A percentile compares a stretch with the other conserved stretches of the same genome.
Conservation (phyloP, 2,888 invertebrate species). For the Kryphioiulus occultus region DNA sequence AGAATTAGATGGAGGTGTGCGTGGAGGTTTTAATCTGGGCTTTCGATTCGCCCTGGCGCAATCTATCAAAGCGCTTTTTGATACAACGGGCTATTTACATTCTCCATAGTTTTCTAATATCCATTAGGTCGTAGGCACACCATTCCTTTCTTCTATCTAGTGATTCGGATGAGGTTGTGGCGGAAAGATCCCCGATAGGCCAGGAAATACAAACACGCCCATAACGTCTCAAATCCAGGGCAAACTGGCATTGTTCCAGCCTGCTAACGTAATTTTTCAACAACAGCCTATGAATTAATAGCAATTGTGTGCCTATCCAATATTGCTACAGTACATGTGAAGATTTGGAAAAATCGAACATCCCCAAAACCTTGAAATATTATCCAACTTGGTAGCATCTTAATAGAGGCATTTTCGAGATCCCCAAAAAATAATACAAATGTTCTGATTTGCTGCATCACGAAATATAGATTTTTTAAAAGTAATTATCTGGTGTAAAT, state of each 20-base stretch:
- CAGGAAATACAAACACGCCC: neutral
- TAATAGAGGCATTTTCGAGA: no score
- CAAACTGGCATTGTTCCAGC: neutral
- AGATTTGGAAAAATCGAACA: neutral
- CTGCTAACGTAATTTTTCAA: neutral
- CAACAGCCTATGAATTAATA: neutral
- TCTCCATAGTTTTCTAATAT: neutral
- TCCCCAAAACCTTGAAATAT: neutral
- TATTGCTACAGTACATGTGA: neutral
- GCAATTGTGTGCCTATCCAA: neutral
- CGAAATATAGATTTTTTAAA: no score
- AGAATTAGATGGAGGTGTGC: constrained; percentile 9
- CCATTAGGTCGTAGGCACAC: neutral
- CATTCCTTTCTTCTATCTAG: neutral
- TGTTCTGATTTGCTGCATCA: no score
- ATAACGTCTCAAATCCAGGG: neutral
- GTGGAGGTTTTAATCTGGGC: neutral
- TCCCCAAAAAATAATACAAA: no score
- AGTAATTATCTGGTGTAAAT: no score
- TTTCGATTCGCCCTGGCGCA: neutral
- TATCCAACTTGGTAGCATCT: neutral
- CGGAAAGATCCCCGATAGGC: neutral
- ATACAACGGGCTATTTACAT: neutral
- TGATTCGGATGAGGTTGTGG: neutral
- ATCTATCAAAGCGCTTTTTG: neutral